Base-by-base conservation (phyloP, 2,113 vertebrate species). In the rabbit (Oryctolagus cuniculus) region DNA sequence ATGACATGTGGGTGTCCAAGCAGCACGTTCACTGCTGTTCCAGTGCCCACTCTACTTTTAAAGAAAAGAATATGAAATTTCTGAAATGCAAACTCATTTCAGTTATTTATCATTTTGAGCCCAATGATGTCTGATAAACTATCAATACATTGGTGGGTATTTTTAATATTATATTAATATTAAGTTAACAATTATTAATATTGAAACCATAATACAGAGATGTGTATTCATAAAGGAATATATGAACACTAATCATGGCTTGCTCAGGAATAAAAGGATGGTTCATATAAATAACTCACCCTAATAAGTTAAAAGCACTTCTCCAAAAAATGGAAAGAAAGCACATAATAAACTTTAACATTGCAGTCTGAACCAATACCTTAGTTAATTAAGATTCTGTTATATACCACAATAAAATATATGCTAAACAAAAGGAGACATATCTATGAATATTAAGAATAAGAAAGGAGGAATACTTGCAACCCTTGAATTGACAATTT, bases 51-150 rank as follows among this genome's bases (percentile, higher is more conserved):
- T 8, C 44, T 66, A 38, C 4, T n/a, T 87, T 87, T 27, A 29
- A 55, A 90, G 6, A 78, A 74, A 83, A 36, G 5, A 85, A 29
- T 75, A 24, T 36, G 27, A 77, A 94, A 85, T 80, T 78, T 91
- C 24, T 73, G 24, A 93, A 82, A 15, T 80, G 49, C 51, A 83
- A 82, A 27, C 16, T 17, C 2, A 29, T 64, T 85, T 61, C 1
- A 44, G 58, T 74, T 83, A 61, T 34, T 80, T 85, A 69, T 84
- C 19, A 44, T 27, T 83, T 69, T 63, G 8, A 1, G 4, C 19
- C 22, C 73, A 51, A 73, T 90, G 10, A 58, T 6, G 21, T 61
- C 22, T 53, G 13, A 61, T 69, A 63, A 90, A 38, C 49, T 93
- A 49, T 63, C 90, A 94, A 91, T 82, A 27, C 21, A 63, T 31